Conservation (phyloP, 2,888 invertebrate species). For the Aporophyla nigra region DNA sequence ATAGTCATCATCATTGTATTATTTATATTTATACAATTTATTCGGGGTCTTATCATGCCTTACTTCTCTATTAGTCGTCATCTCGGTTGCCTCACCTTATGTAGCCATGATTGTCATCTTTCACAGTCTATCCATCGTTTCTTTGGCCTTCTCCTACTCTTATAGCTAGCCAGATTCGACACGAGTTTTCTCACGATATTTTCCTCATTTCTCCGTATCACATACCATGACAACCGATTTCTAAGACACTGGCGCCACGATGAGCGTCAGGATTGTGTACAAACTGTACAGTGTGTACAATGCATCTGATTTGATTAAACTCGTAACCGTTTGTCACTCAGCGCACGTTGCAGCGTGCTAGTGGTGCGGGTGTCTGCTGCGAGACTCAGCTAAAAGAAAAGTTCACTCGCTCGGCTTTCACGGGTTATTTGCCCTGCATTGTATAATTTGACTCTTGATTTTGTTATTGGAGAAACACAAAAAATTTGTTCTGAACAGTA, state of each 20-base stretch:
- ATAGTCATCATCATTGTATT: background rate
- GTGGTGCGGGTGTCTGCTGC: background rate
- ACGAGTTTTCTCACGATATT: background rate
- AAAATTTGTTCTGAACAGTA: background rate
- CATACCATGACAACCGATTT: background rate
- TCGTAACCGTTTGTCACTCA: slow-evolving; percentile 1
- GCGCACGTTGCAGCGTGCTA: background rate
- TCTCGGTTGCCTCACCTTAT: background rate
- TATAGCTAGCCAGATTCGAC: background rate
- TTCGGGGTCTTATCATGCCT: background rate
- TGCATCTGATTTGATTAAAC: slow-evolving; percentile 1
- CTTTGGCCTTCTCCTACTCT: background rate
- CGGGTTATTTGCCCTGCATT: slow-evolving; percentile 6
- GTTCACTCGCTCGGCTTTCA: background rate
- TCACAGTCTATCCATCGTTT: background rate
- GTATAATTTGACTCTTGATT: slow-evolving; percentile 1
- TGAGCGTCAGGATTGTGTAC: background rate
- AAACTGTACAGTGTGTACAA: background rate
- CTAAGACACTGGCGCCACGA: background rate
- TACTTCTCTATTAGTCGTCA: background rate
- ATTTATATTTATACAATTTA: background rate
- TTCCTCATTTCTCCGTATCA: background rate
- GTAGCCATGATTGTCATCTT: background rate
- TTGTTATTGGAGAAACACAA: background rate
- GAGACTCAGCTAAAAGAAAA: background rate